A percentile compares a stretch with the other conserved stretches of the same genome.
These are phyloP conservation scores for Orthonychiurus folsomi DNA, from an alignment of 2,888 invertebrate species.

Conservation along the genomic window DNA sequence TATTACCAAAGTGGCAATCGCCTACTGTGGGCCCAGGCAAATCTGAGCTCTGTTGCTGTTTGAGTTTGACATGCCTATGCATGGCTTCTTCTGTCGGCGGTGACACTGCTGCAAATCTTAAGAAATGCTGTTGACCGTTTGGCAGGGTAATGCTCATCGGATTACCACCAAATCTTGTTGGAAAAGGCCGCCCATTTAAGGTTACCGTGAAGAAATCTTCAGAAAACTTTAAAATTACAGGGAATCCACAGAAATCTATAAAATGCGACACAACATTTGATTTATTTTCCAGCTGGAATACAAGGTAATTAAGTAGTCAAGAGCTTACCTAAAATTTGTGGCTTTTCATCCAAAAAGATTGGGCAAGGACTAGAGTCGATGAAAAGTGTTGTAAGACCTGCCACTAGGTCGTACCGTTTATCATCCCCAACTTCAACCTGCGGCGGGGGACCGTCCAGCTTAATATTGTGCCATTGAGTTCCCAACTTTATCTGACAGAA, in stretches of 20 bases:
- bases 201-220: slow-evolving; percentile 66
- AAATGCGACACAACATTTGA: background rate
- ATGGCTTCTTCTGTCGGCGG: slow-evolving; percentile 60
- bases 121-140: slow-evolving; percentile 61
- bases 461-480: slow-evolving; percentile 59
- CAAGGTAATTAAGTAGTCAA: no score
- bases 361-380: slow-evolving; percentile 71
- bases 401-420: slow-evolving; percentile 69
- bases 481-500: slow-evolving; percentile 57
- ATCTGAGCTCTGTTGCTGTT: background rate
- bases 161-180: slow-evolving; percentile 65
- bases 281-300: no score
- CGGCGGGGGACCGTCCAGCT: slow-evolving; percentile 82
- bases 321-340: slow-evolving; percentile 54
- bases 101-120: slow-evolving; percentile 69
- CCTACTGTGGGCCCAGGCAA: background rate
- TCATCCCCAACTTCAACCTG: slow-evolving; percentile 79
- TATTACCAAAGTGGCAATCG: background rate
- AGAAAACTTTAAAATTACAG: slow-evolving; percentile 67
- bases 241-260: slow-evolving; percentile 54
- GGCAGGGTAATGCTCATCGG: slow-evolving; percentile 67
- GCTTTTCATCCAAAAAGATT: slow-evolving; percentile 71
- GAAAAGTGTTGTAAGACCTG: slow-evolving; percentile 73
- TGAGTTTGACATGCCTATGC: background rate
- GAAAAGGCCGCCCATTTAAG: slow-evolving; percentile 63